Conservation (phyloP, 2,888 invertebrate genomes). For the Lasioglossum morio region DNA sequence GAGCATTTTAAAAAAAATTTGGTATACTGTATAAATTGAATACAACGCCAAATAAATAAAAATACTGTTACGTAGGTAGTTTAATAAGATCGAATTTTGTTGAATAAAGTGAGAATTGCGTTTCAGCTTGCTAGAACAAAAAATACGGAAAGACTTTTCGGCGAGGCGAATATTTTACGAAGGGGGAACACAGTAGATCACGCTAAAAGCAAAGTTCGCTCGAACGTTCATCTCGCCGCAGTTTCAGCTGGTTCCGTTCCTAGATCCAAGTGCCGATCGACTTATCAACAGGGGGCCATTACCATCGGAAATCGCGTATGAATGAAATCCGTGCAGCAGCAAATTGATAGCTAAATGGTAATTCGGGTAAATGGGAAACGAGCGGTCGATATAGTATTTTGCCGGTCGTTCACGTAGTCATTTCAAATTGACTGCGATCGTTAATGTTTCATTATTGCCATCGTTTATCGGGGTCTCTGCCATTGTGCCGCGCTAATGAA, state of each 20-base stretch:
- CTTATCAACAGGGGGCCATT: conserved; percentile 41
- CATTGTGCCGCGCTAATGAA: conserved; percentile 75
- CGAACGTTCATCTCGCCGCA: conserved; percentile 3
- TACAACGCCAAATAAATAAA: neutral
- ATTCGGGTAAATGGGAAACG: conserved; percentile 66
- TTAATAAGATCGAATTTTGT: neutral
- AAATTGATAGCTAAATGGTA: conserved; percentile 70
- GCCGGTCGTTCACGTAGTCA: conserved; percentile 73
- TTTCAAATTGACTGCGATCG: conserved; percentile 75
- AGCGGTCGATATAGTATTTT: conserved; percentile 71
- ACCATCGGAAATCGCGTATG: conserved; percentile 60
- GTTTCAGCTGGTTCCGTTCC: conserved; percentile 5
- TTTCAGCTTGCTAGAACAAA: neutral
- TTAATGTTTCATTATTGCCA: conserved; percentile 79
- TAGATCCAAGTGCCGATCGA: conserved; percentile 32
- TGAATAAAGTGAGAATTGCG: neutral
- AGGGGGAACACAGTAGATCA: neutral
- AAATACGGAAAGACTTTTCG: neutral
- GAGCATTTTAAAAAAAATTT: neutral
- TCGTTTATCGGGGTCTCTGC: conserved; percentile 71
- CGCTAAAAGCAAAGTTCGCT: conserved; percentile 12
- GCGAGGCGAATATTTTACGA: neutral
- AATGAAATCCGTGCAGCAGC: conserved; percentile 56
- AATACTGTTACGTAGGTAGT: neutral
- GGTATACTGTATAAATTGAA: neutral